These are phyloP conservation scores for Emydoidea blandingii DNA, from an alignment of 2,797 vertebrate genomes.

Conservation along the genomic window DNA sequence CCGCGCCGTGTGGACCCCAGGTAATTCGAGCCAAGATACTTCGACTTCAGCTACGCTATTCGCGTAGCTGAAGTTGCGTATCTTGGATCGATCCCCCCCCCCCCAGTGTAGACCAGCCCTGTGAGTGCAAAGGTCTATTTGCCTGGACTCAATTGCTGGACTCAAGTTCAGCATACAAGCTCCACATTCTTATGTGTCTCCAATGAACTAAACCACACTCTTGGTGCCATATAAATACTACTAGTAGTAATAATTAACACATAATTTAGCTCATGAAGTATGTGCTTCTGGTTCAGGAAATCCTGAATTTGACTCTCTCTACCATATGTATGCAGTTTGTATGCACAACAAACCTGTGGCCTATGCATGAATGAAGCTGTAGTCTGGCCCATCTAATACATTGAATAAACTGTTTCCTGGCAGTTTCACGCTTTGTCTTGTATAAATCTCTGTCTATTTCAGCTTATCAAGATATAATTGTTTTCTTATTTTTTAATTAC, in stretches of 20 bases:
- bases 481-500: neutral
- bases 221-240: neutral
- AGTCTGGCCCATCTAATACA: neutral
- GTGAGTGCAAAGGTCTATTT: neutral
- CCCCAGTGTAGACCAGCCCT: too few relatives aligned
- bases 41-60: too few relatives aligned
- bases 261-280: neutral
- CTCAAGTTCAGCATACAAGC: neutral
- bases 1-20: too few relatives aligned
- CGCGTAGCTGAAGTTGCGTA: too few relatives aligned
- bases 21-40: too few relatives aligned
- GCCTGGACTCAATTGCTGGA: neutral
- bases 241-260: neutral
- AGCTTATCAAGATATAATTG: neutral
- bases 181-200: neutral
- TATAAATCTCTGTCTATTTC: neutral
- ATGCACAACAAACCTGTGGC: neutral
- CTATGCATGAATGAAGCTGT: rapidly evolving
- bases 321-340: neutral
- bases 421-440: rapidly evolving
- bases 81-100: too few relatives aligned
- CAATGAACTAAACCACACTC: neutral
- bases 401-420: neutral
- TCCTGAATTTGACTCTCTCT: neutral
- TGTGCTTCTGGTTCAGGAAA: neutral